Base-by-base conservation (phyloP, 2,113 vertebrate species). In the Aegotheles bennettii region DNA sequence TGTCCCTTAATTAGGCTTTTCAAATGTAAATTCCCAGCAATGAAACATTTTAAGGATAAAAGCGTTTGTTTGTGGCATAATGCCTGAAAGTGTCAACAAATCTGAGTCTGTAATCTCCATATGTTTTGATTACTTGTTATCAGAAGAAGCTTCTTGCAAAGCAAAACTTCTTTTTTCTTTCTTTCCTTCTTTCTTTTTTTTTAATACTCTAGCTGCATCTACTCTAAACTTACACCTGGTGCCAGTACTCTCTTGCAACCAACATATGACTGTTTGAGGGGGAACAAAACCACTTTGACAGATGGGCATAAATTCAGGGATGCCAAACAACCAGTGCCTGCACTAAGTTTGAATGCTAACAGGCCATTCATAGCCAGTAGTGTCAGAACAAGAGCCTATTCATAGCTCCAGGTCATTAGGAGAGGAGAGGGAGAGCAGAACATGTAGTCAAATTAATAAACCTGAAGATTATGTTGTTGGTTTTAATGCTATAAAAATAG, bases 1-100 rank as follows among this genome's bases (percentile, higher is more conserved):
- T 96, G 92, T 96, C 76, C 77, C 60, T 90, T 96, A 96, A 96
- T 96, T 97, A 90, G 92, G 73, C 57, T 94, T 93, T 96, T 97
- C 95, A 96, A 90, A 96, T 92, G 94, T 90, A 94, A 97, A 93
- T 90, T 90, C 48, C 18, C 45, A 48, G 89, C 83, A 95, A 57
- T 56, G 68, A 93, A 94, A 87, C 73, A 78, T 95, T 94, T 92
- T 97, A 74, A 84, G 88, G 94, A 92, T 94, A 93, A 90, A 96
- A 96, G 80, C 12, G 3, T 88, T 81, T 86, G 81, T 96, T 92
- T 95, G 90, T 96, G 92, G 68, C 83, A 75, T 90, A 88, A 94
- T 95, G 82, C 87, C 90, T 97, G 82, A 61, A 93, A 97, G 85
- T 95, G 85, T 94, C 90, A 93, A 96, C 88, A 96, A 96, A 97